Base-by-base conservation (phyloP, 2,888 invertebrate species). In the Thumatha senex region DNA sequence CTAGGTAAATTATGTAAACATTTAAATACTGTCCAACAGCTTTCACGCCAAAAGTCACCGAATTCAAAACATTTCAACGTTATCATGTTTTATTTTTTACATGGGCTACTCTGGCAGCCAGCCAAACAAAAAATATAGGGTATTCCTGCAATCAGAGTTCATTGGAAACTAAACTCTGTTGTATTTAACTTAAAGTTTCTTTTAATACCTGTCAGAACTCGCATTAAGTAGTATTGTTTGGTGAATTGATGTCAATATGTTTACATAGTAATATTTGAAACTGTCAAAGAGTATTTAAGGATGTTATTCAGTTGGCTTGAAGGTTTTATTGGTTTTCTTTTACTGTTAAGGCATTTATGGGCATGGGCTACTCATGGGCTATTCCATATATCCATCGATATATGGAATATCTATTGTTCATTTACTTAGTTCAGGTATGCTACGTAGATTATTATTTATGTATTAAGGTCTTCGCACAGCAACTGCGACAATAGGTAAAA, bases 231-330 rank as follows among this genome's bases (percentile, higher is more conserved):
- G 79, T 73, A 82, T 84, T 85, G 84, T 86, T 83, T 83, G 82
- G 78, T 76, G 79, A 84, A 85, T 83, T 86, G 82, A 84, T 77
- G 80, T 82, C 76, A 84, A 85, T 88, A 86, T 86, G 85, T 85
- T 80, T 82, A 82, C 5, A 24, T 76, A 78, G 77, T 72, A 74
- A 78, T 79, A 43, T 74, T 81, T 80, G 70, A 73, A 78, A 80
- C 78, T 81, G 82, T 82, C 82, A 66, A 67, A 63, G 46, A 45
- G 49, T 15, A 42, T 56, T 67, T 48, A 52, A 56, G 51, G 47
- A 48, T 24, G 46, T 47, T 57, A 56, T 63, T 56, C 38, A 57
- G 56, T 46, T 53, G 40, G 29, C 46, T 52, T 60, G 56, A 54
- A 13, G 48, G 34, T 33, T 51, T 42, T 24, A 35, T 59, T 34